Percentiles rank a stretch among this genome's conserved stretches.
These are phyloP conservation scores for Calliopum simillimum DNA, from an alignment of 2,888 invertebrate species.

Conservation along the genomic window DNA sequence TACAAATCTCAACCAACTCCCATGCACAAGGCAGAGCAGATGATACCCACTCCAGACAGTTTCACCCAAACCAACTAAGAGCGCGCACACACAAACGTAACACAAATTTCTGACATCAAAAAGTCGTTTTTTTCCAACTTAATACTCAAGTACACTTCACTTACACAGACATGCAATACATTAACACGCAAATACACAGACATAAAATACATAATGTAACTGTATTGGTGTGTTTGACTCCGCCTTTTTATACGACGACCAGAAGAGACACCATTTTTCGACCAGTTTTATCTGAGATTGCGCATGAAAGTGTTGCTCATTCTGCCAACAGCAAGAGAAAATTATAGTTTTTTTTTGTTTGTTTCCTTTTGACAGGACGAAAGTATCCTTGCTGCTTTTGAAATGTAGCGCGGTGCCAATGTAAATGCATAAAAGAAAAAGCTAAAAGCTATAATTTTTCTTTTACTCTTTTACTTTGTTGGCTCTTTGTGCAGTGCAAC, in stretches of 20 bases:
- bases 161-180: conserved; percentile 30
- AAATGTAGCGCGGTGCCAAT: background rate
- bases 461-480: conserved; percentile 8
- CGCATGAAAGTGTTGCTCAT: conserved; percentile 16
- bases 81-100: conserved; percentile 31
- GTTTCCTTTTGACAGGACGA: background rate
- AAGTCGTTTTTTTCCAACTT: conserved; percentile 63
- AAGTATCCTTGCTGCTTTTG: background rate
- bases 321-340: too few relatives aligned
- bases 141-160: conserved; percentile 49
- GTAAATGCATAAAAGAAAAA: conserved; percentile 21
- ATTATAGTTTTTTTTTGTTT: too few relatives aligned
- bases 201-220: background rate
- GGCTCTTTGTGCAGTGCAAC: conserved; percentile 4
- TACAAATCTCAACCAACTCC: conserved; percentile 27
- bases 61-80: conserved; percentile 28
- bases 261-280: conserved; percentile 44
- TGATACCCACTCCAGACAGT: conserved; percentile 38
- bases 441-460: conserved; percentile 25
- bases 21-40: conserved; percentile 21
- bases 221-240: conserved; percentile 20
- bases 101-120: conserved; percentile 64
- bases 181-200: conserved; percentile 25
- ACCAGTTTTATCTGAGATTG: conserved; percentile 33
- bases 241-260: conserved; percentile 27